Conservation (phyloP, 2,888 invertebrate species). For the Netelia virgata region DNA sequence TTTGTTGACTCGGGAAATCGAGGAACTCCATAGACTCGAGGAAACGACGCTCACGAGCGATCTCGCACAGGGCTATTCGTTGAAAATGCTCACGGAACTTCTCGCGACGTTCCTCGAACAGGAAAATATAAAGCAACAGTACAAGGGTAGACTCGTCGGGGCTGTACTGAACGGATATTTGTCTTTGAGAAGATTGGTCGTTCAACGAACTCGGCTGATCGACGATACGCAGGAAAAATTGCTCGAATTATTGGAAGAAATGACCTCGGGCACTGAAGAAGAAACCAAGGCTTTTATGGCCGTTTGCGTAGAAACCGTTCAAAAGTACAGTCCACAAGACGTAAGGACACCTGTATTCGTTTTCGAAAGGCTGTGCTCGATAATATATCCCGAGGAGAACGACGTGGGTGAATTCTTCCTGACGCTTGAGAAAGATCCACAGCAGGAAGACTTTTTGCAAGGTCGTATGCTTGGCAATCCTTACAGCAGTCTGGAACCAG, state of each 20-base stretch:
- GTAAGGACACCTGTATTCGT: conserved; percentile 98
- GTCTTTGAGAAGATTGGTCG: conserved; percentile 94
- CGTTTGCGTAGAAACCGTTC: conserved; percentile 97
- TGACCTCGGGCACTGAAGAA: conserved; percentile 97
- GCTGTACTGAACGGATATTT: conserved; percentile 97
- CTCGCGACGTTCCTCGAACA: conserved; percentile 95
- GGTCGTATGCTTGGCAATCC: conserved; percentile 98
- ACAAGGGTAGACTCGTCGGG: conserved; percentile 95
- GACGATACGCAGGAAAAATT: conserved; percentile 98
- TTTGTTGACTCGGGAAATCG: conserved; percentile 95
- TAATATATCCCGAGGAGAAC: conserved; percentile 98
- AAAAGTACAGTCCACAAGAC: conserved; percentile 95
- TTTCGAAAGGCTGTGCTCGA: conserved; percentile 98
- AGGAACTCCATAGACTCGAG: conserved; percentile 94
- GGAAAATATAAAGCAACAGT: conserved; percentile 94
- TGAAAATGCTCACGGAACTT: conserved; percentile 95
- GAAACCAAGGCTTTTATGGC: conserved; percentile 99
- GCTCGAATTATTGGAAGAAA: conserved; percentile 96
- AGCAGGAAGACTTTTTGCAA: conserved; percentile 99
- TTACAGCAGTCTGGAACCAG: conserved; percentile 96
- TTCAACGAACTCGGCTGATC: conserved; percentile 97
- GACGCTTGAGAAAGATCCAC: conserved; percentile 98
- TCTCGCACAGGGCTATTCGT: conserved; percentile 96
- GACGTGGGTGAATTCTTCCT: conserved; percentile 98
- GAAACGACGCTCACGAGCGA: conserved; percentile 97